Conservation (phyloP, 2,888 invertebrate genomes). For the Matsumyia berberina region DNA sequence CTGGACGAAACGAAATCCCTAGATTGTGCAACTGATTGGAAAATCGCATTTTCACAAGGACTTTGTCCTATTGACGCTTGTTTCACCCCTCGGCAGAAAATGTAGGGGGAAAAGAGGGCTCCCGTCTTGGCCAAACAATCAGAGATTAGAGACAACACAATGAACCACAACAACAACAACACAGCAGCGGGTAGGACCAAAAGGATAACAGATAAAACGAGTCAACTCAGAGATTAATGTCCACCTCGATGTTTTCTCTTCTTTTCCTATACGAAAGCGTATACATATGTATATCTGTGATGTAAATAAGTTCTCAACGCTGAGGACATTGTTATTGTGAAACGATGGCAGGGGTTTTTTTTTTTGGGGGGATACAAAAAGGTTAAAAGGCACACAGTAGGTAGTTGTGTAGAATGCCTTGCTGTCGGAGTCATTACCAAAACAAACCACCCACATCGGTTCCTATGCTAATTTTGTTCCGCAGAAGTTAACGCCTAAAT, state of each 20-base stretch:
- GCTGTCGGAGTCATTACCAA: constrained; percentile 43
- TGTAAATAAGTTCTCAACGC: constrained; percentile 44
- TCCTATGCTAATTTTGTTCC: constrained; percentile 35
- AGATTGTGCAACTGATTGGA: constrained; percentile 66
- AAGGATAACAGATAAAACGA: constrained; percentile 12
- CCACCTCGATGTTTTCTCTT: constrained; percentile 12
- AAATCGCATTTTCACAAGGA: constrained; percentile 66
- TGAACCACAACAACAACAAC: background rate
- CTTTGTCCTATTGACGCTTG: constrained; percentile 32
- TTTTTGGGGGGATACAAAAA: constrained; percentile 5
- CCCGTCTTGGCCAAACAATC: constrained; percentile 39
- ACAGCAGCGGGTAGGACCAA: constrained; percentile 5
- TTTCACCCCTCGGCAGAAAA: background rate
- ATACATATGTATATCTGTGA: constrained; percentile 7
- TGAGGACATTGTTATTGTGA: constrained; percentile 35
- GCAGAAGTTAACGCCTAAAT: constrained; percentile 34
- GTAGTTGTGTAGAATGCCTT: background rate
- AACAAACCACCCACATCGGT: constrained; percentile 40
- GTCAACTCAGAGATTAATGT: constrained; percentile 38
- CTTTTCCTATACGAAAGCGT: background rate
- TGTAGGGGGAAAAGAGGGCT: constrained; percentile 3
- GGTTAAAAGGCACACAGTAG: background rate
- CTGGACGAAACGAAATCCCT: constrained; percentile 19
- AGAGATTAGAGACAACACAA: constrained; percentile 39
- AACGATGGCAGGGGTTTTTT: background rate